Evolutionary conservation across 2,113 vertebrate species (phyloP).

Genomic region (Poecilia latipinna): DNA sequence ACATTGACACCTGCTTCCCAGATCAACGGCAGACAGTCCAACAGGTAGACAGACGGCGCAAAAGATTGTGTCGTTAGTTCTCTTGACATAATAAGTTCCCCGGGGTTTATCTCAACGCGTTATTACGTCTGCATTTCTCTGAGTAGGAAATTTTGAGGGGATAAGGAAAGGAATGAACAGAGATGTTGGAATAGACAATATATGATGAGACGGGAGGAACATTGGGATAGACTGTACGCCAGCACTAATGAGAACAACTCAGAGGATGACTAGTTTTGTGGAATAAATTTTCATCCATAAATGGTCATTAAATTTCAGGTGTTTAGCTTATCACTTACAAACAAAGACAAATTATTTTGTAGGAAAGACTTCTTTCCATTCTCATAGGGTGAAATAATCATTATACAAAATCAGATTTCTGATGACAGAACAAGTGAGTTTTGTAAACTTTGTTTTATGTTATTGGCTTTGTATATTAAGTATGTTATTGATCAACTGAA

Average conservation of each 20-base stretch:
- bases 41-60: conserved; percentile 61
- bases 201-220: conserved; percentile 44
- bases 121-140: conserved; percentile 55
- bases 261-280: conserved; percentile 45
- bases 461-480: no score
- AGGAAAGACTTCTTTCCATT: conserved; percentile 22
- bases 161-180: conserved; percentile 57
- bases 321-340: conserved; percentile 49
- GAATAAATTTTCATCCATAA: conserved; percentile 53
- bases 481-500: no score
- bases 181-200: conserved; percentile 13
- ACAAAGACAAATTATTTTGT: conserved; percentile 28
- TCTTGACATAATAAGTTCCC: conserved; percentile 74
- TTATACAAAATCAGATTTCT: background rate
- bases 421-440: no score
- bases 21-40: conserved; percentile 61
- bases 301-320: conserved; percentile 44
- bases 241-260: conserved; percentile 55
- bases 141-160: conserved; percentile 56
- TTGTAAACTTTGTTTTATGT: no score
- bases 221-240: conserved; percentile 45
- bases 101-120: conserved; percentile 54
- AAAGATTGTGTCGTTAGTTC: conserved; percentile 59
- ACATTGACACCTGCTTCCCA: conserved; percentile 66
- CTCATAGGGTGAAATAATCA: conserved; percentile 27